Percentiles rank a stretch among this genome's conserved stretches.
Conservation (phyloP, 2,888 invertebrate genomes). For the Dicranocentrus wangi region DNA sequence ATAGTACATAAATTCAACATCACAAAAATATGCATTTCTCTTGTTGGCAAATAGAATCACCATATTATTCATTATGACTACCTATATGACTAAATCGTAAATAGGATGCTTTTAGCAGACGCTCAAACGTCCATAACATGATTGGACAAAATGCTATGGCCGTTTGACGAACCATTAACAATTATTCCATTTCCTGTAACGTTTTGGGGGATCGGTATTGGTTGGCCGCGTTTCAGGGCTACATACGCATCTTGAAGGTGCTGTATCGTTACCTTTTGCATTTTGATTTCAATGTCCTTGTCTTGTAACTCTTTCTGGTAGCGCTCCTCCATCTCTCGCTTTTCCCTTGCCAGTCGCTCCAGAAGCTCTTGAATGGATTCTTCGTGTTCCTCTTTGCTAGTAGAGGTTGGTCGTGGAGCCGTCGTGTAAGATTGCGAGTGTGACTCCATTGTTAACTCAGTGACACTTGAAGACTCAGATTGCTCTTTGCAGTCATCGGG, state of each 20-base stretch:
- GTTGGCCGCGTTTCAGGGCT: slow-evolving; percentile 69
- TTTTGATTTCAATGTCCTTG: slow-evolving; percentile 70
- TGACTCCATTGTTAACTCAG: not conserved
- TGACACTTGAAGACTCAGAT: too few species aligned
- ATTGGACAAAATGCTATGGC: slow-evolving; percentile 15
- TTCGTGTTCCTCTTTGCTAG: not conserved
- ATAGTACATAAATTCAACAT: too few species aligned
- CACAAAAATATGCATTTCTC: slow-evolving; percentile 28
- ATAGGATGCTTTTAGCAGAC: not conserved
- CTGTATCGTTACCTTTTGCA: slow-evolving; percentile 73
- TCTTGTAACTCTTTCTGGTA: slow-evolving; percentile 46
- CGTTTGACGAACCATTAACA: slow-evolving; percentile 44
- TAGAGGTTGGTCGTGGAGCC: too few species aligned
- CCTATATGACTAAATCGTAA: not conserved
- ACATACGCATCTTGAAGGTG: slow-evolving; percentile 71
- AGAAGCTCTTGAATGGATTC: slow-evolving; percentile 40
- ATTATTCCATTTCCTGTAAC: slow-evolving; percentile 43
- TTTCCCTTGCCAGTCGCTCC: slow-evolving; percentile 37
- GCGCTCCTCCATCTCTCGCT: slow-evolving; percentile 37
- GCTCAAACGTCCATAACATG: slow-evolving; percentile 50
- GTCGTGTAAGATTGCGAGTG: too few species aligned
- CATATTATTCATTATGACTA: slow-evolving; percentile 3
- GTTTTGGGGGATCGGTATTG: slow-evolving; percentile 62
- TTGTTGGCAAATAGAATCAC: slow-evolving; percentile 29
- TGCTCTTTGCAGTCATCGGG: too few species aligned